Conservation (phyloP, 1,140 invertebrate genomes). For the Drosophila insularis region DNA sequence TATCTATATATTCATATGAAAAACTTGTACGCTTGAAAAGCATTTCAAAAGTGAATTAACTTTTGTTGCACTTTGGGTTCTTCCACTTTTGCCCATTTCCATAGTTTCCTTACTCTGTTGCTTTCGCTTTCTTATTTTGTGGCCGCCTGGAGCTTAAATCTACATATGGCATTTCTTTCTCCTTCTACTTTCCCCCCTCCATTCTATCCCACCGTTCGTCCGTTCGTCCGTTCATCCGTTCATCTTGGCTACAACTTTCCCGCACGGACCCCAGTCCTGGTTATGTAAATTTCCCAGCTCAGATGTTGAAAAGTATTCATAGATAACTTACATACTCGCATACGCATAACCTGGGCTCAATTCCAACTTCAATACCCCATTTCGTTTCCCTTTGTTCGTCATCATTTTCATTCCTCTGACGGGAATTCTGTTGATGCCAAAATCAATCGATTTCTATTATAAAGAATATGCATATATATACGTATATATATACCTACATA, state of each 20-base stretch:
- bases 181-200: too few species aligned
- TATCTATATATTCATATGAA: background rate
- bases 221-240: background rate
- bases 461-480: background rate
- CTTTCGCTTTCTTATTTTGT: slow-evolving; percentile 10
- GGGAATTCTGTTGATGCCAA: slow-evolving; percentile 6
- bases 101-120: background rate
- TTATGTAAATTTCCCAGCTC: slow-evolving; percentile 53
- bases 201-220: background rate
- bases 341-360: background rate
- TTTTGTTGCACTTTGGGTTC: slow-evolving; percentile 69
- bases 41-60: slow-evolving; percentile 75
- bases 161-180: slow-evolving; percentile 41
- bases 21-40: slow-evolving; percentile 58
- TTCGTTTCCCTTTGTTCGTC: too few species aligned
- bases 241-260: background rate
- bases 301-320: slow-evolving; percentile 7
- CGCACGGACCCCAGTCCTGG: slow-evolving; percentile 3
- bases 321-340: background rate
- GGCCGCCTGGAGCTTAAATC: slow-evolving; percentile 40
- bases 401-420: background rate
- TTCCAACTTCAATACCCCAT: background rate
- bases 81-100: slow-evolving; percentile 14
- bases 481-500: background rate
- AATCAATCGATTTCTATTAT: slow-evolving; percentile 5